Evolutionary conservation across 2,888 invertebrate species (phyloP), one percentile per base, ranked within the genome.

Genomic region (Neelides folsomi): DNA sequence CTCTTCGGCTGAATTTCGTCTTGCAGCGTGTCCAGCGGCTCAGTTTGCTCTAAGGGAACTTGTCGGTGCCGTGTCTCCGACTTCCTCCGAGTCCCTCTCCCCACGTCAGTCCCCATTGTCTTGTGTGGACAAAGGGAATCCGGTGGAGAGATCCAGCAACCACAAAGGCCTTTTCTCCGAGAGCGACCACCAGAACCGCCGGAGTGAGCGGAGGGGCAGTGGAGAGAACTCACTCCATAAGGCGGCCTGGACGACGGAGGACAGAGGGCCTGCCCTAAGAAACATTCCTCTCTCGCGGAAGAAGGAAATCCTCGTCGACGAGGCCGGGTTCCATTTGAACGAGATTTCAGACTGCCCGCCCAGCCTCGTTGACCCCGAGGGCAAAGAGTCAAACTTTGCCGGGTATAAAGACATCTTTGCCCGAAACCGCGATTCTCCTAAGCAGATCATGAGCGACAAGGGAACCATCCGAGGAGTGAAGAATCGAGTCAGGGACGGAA

Each of bases 401-500:
- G 86, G 87, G 9, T 80, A 81, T 62, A 82, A 81, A 74, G 85
- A 86, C 72, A 67, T 67, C 39, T 63, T 66, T 47, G 69, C 76
- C 52, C 76, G 79, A 60, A 77, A 78, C 56, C 73, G 67, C 53
- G 77, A 77, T 40, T 75, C 77, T 55, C 78, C 81, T 39, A 80
- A 84, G 49, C 85, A 88, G 51, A 92, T 94, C 67, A 78, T 84
- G 62, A 92, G 93, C 73, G 82, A 86, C 50, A 87, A 86, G 69
- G 93, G 93, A 45, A 92, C 92, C 10, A 86, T 94, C 63, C 80
- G 93, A 44, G 93, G 93, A 55, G 88, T 93, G 58, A 89, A 87
- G 74, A 93, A 94, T 74, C 79, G 92, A 65, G 93, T 94, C 52
- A 76, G 92, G 62, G 90, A 90, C 59, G 93, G 93, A 57, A 92